These are phyloP conservation scores for Prolemur simus DNA, from an alignment of 2,113 vertebrate genomes.

Conservation along the genomic window DNA sequence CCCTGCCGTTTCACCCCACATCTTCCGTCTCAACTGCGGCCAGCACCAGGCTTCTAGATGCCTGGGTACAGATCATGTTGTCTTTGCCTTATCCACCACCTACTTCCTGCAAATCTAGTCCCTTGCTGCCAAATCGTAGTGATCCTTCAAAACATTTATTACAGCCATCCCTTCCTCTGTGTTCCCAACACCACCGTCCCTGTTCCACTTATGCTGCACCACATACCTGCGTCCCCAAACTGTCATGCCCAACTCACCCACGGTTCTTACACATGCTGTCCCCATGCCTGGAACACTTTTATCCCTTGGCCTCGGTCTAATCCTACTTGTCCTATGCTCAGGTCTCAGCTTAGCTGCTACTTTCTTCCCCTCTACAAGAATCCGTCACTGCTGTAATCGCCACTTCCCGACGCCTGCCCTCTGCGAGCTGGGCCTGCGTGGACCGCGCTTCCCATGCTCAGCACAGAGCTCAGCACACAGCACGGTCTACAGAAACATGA, in stretches of 20 bases:
- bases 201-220: rapidly evolving
- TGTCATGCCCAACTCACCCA: not conserved
- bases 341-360: not conserved
- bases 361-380: not conserved
- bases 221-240: rapidly evolving
- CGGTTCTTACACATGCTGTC: rapidly evolving
- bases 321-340: not conserved
- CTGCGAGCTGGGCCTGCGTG: not conserved
- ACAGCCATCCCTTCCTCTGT: not conserved
- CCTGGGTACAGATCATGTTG: too few species aligned
- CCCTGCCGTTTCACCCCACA: not conserved
- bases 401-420: not conserved
- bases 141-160: not conserved
- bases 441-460: not conserved
- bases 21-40: not conserved
- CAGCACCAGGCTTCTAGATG: too few species aligned
- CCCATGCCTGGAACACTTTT: not conserved
- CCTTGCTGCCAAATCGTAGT: not conserved
- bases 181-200: not conserved
- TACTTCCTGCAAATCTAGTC: not conserved
- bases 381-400: not conserved
- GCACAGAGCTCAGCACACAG: not conserved
- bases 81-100: not conserved
- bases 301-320: not conserved
- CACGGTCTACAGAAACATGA: not conserved